phyloP scores from a whole-genome alignment of 1,140 invertebrate species.

The Panonychus citri region DNA sequence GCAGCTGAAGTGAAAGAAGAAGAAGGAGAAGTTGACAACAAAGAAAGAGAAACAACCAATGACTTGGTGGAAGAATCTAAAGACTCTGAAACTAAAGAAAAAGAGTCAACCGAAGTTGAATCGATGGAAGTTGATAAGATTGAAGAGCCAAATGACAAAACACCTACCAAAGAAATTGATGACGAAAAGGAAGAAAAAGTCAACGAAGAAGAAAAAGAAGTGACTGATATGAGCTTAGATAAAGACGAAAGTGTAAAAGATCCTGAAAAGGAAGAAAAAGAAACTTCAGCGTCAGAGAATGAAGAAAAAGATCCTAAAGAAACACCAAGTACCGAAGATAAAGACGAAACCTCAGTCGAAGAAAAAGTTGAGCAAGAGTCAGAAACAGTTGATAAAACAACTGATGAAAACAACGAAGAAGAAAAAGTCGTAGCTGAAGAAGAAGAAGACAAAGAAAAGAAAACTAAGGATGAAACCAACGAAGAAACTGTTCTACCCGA shows the following conservation, averaged over 20 bases:
- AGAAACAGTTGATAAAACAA: not conserved
- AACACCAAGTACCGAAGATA: too few relatives aligned
- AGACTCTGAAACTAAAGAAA: constrained; percentile 12
- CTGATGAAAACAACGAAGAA: not conserved
- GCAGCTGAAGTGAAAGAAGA: constrained; percentile 26
- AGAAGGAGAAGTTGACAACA: constrained; percentile 20
- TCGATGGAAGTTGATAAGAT: not conserved
- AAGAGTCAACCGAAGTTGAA: not conserved
- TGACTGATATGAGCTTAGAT: constrained; percentile 15
- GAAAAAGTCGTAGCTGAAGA: too few relatives aligned
- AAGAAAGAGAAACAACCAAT: not conserved
- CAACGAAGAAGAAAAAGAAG: too few relatives aligned
- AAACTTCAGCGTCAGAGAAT: not conserved
- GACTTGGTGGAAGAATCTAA: not conserved
- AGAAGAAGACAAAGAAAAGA: too few relatives aligned
- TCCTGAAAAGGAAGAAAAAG: not conserved
- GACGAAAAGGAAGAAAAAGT: constrained; percentile 9
- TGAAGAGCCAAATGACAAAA: not conserved
- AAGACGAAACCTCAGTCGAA: not conserved
- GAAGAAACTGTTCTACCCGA: not conserved
- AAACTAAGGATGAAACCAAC: not conserved
- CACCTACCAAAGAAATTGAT: not conserved
- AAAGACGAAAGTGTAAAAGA: constrained; percentile 1
- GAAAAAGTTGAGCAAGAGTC: constrained; percentile 11
- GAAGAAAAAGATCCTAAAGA: not conserved